Conservation (phyloP, 2,888 invertebrate species). For the Rhagium mordax region DNA sequence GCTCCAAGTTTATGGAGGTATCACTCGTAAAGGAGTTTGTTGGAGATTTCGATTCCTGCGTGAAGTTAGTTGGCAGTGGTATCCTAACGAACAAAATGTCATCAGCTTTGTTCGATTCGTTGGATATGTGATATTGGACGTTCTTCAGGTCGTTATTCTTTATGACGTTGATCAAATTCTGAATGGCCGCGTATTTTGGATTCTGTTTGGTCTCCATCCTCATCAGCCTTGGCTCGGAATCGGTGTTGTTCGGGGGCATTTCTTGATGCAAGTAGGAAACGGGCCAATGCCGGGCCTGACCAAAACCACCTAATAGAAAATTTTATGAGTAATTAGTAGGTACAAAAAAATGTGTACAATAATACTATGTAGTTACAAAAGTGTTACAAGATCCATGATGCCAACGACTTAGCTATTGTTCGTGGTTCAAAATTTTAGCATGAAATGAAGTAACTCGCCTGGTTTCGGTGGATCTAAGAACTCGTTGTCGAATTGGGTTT, state of each 20-base stretch:
- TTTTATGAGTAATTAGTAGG: neutral
- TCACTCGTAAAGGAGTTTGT: conserved; percentile 33
- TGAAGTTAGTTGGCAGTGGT: conserved; percentile 65
- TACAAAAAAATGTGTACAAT: neutral
- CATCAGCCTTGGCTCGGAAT: conserved; percentile 47
- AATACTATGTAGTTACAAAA: neutral
- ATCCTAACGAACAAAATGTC: conserved; percentile 66
- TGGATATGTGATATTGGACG: conserved; percentile 65
- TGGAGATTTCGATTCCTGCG: conserved; percentile 45
- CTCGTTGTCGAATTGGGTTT: conserved; percentile 67
- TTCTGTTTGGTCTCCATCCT: conserved; percentile 47
- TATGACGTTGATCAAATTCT: conserved; percentile 66
- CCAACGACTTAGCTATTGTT: too few relatives aligned
- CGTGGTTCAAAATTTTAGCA: too few relatives aligned
- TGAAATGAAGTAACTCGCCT: conserved; percentile 60
- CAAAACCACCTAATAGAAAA: conserved; percentile 26
- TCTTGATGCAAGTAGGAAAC: conserved; percentile 87
- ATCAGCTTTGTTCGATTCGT: conserved; percentile 63
- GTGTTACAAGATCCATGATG: too few relatives aligned
- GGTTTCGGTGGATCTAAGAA: conserved; percentile 71
- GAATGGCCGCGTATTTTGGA: conserved; percentile 64
- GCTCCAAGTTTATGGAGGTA: conserved; percentile 44
- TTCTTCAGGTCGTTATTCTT: conserved; percentile 66
- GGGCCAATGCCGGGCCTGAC: conserved; percentile 77
- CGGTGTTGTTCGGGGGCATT: conserved; percentile 78